These are phyloP conservation scores for Natrix natrix DNA, from an alignment of 2,797 vertebrate genomes.

Conservation along the genomic window DNA sequence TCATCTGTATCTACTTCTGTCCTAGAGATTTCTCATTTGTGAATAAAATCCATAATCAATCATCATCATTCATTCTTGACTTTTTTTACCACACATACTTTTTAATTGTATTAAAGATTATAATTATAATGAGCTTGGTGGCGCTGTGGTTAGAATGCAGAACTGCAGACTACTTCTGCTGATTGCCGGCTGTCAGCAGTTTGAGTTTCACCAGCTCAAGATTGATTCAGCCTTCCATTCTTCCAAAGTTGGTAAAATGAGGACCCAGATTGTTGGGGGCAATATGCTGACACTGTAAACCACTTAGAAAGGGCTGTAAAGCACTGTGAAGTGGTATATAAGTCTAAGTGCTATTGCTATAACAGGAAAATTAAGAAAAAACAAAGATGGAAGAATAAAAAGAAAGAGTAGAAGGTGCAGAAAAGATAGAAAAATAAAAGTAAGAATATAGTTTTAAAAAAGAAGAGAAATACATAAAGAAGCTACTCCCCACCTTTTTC, in stretches of 20 bases:
- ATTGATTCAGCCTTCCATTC: no score
- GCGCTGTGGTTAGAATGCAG: no score
- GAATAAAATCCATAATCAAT: not conserved
- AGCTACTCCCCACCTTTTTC: not conserved
- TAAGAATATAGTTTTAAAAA: not conserved
- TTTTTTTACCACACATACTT: not conserved
- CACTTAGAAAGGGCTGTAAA: no score
- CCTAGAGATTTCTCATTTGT: not conserved
- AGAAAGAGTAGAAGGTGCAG: not conserved
- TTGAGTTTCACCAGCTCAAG: no score
- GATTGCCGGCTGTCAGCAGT: no score
- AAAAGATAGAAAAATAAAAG: not conserved
- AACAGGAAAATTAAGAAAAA: not conserved
- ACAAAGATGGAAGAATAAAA: not conserved
- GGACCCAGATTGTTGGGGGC: no score
- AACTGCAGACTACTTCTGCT: no score
- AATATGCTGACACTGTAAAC: no score
- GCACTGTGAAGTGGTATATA: no score
- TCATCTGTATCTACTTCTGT: not conserved
- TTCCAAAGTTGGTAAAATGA: no score
- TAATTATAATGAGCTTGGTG: not conserved
- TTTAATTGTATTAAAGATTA: not conserved
- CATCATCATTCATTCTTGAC: not conserved
- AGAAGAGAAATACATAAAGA: not conserved
- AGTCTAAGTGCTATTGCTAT: no score